phyloP scores from a whole-genome alignment of 2,113 vertebrate genomes.

The Electrona antarctica region DNA sequence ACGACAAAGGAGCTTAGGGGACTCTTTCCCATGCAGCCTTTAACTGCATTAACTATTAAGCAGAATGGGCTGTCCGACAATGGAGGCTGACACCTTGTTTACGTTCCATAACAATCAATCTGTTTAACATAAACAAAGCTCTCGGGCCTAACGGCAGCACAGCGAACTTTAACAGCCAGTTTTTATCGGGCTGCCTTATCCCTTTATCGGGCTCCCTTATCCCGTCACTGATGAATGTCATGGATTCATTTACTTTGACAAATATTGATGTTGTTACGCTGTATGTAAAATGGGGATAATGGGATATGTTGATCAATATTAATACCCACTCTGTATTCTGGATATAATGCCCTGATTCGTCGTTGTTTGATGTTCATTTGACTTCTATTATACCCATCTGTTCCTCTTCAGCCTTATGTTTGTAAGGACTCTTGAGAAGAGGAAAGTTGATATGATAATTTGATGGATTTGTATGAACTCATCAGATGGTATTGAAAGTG shows the following conservation, averaged over 20 bases:
- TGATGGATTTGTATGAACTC: constrained; percentile 32
- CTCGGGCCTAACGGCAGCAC: constrained; percentile 54
- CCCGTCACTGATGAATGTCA: constrained; percentile 56
- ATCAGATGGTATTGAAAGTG: constrained; percentile 15
- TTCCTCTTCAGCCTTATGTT: constrained; percentile 12
- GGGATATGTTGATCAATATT: constrained; percentile 63
- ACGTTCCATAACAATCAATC: constrained; percentile 56
- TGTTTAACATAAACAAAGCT: constrained; percentile 58
- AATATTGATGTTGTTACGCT: constrained; percentile 55
- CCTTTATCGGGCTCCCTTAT: constrained; percentile 51
- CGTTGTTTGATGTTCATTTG: constrained; percentile 70
- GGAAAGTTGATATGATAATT: constrained; percentile 25
- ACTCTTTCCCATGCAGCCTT: constrained; percentile 29
- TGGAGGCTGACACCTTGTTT: constrained; percentile 57
- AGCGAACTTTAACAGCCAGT: constrained; percentile 36
- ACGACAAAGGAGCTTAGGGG: constrained; percentile 8
- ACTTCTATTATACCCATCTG: constrained; percentile 48
- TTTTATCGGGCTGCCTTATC: constrained; percentile 59
- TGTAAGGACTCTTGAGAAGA: constrained; percentile 29
- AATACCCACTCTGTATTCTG: constrained; percentile 56
- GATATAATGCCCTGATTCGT: constrained; percentile 66
- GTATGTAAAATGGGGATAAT: constrained; percentile 37
- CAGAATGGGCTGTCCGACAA: constrained; percentile 46
- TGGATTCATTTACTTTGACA: constrained; percentile 50
- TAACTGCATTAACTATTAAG: constrained; percentile 49